Percentiles rank a stretch among this genome's conserved stretches.
Conservation (phyloP, 2,888 invertebrate species). For the Plebejus melissa region DNA sequence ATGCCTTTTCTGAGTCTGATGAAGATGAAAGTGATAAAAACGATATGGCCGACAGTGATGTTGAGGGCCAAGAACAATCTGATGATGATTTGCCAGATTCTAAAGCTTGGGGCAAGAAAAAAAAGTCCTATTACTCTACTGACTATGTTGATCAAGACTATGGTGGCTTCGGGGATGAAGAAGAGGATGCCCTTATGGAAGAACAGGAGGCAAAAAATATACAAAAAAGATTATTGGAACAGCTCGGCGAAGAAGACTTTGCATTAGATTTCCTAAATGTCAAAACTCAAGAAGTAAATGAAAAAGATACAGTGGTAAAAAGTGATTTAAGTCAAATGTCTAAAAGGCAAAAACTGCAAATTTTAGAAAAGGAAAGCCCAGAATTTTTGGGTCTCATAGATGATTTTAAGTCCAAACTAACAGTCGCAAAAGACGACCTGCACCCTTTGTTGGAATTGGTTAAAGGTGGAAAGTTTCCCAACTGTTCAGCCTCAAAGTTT, state of each 20-base stretch:
- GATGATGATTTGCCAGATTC: conserved; percentile 87
- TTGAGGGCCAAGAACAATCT: conserved; percentile 85
- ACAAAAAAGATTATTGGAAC: conserved; percentile 86
- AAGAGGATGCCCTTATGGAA: conserved; percentile 86
- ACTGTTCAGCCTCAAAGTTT: conserved; percentile 83
- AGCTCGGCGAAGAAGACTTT: conserved; percentile 89
- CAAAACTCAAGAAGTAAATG: conserved; percentile 57
- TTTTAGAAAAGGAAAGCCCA: conserved; percentile 91
- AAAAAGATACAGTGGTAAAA: conserved; percentile 81
- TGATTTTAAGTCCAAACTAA: conserved; percentile 87
- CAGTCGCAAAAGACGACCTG: conserved; percentile 82
- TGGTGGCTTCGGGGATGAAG: conserved; percentile 82
- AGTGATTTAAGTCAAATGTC: conserved; percentile 87
- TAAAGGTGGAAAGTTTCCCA: conserved; percentile 80
- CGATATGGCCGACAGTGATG: conserved; percentile 84
- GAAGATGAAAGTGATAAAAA: conserved; percentile 67
- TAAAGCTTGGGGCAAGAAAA: conserved; percentile 93
- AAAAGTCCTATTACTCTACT: conserved; percentile 88
- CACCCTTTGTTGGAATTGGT: conserved; percentile 83
- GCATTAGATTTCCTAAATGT: conserved; percentile 78
- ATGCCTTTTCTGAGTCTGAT: conserved; percentile 78
- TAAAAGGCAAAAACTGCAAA: conserved; percentile 85
- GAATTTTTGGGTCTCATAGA: conserved; percentile 88
- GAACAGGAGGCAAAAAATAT: conserved; percentile 91
- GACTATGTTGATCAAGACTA: conserved; percentile 95